These are phyloP conservation scores for Neosilurus hyrtlii DNA, from an alignment of 2,797 vertebrate species.

Conservation along the genomic window DNA sequence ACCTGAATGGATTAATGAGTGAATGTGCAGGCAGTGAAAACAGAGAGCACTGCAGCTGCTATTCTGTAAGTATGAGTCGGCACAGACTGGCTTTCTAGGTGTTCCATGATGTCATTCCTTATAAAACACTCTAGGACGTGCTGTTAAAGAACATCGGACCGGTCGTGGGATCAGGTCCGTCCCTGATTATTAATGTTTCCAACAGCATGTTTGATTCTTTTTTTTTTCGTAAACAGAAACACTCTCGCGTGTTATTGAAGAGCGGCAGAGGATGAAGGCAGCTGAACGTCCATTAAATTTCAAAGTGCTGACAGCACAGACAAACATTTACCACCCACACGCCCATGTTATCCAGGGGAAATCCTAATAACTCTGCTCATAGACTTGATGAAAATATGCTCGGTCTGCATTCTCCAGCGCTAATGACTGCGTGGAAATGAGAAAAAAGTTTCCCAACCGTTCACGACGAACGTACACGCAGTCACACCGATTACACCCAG, in stretches of 20 bases:
- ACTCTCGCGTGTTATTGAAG: constrained; percentile 28
- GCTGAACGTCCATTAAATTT: constrained; percentile 59
- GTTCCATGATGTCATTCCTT: too few relatives aligned
- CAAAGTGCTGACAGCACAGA: constrained; percentile 65
- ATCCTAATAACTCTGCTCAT: constrained; percentile 47
- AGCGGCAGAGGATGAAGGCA: constrained; percentile 47
- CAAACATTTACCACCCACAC: constrained; percentile 55
- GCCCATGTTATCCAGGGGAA: constrained; percentile 35
- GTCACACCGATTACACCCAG: not conserved
- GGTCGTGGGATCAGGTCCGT: too few relatives aligned
- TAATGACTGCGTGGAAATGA: constrained; percentile 39
- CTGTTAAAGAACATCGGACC: too few relatives aligned
- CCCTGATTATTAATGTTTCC: not conserved
- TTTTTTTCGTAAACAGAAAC: not conserved
- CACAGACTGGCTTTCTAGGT: too few relatives aligned
- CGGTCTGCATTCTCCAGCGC: constrained; percentile 35
- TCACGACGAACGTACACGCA: not conserved
- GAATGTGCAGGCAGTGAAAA: too few relatives aligned
- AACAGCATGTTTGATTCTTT: not conserved
- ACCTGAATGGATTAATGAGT: too few relatives aligned
- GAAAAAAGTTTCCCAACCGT: constrained; percentile 21
- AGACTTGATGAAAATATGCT: constrained; percentile 46
- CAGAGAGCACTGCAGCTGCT: too few relatives aligned
- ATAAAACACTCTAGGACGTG: too few relatives aligned
- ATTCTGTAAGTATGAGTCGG: too few relatives aligned